Base-by-base conservation (phyloP, 2,113 vertebrate species). In the Catharus minimus region DNA sequence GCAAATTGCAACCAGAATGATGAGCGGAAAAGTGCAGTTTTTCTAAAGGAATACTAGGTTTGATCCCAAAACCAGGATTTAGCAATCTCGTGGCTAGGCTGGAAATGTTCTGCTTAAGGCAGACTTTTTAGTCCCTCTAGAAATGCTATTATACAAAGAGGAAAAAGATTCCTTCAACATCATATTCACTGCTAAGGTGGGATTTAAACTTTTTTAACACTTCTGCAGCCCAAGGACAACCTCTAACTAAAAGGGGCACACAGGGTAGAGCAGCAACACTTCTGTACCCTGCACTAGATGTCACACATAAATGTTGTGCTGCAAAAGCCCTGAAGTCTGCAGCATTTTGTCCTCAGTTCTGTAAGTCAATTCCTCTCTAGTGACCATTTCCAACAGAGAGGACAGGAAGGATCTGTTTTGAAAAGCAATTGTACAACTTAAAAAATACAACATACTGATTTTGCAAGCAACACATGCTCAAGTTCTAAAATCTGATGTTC, bases 211-310 rank as follows among this genome's bases (percentile, higher is more conserved):
- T 38, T 36, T 33, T 14, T 26, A 57, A 57, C 7, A n/a, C 8
- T 72, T 46, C 22, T 71, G 44, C 23, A 39, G 38, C 12, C 23
- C 0, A 20, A 47, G 27, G 44, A 27, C n/a, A 78, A 13, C 15
- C 82, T 76, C 1, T 19, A 64, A 22, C 12, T 2, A 0, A 4
- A 49, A 19, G 4, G 14, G 22, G 60, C 23, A 20, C 62, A 4
- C 5, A 6, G 46, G 17, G 72, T 65, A 47, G 32, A 2, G 33
- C 61, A 69, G 76, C 68, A 41, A 11, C n/a, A 3, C 19, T n/a
- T 36, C 68, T 30, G 2, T 13, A 24, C 13, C 2, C 4, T 9
- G 9, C 43, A 4, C 10, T 1, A 5, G 20, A 16, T 11, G 5
- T 18, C 9, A 13, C 15, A 3, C 1, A 36, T 22, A 19, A 58